These are phyloP conservation scores for Drosophila peninsularis DNA, from an alignment of 2,888 invertebrate genomes.

Conservation along the genomic window DNA sequence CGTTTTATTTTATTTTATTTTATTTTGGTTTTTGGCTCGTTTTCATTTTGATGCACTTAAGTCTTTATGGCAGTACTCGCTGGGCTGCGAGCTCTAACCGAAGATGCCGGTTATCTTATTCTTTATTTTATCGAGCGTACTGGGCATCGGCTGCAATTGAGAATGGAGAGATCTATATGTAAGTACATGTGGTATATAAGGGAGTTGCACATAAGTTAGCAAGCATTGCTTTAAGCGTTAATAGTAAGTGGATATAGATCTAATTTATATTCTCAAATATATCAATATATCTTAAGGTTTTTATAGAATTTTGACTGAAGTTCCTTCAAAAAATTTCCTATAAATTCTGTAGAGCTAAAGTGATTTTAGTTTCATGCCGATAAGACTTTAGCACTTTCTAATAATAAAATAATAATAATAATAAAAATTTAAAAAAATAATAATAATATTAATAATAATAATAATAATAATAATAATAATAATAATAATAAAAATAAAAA, in stretches of 20 bases:
- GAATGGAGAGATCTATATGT: not conserved
- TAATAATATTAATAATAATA: too few species aligned
- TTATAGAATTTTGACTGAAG: not conserved
- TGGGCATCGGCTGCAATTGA: slow-evolving; percentile 62
- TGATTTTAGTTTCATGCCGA: not conserved
- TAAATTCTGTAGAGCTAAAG: not conserved
- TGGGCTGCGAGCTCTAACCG: slow-evolving; percentile 41
- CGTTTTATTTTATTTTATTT: slow-evolving; percentile 3
- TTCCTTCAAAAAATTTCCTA: too few species aligned
- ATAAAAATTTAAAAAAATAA: too few species aligned
- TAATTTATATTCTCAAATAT: too few species aligned
- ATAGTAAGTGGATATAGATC: not conserved
- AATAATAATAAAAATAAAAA: too few species aligned
- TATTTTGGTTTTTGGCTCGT: slow-evolving; percentile 8
- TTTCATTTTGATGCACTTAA: slow-evolving; percentile 23
- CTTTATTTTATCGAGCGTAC: slow-evolving; percentile 69
- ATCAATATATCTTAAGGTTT: not conserved
- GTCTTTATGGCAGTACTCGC: slow-evolving; percentile 58
- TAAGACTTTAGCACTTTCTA: too few species aligned
- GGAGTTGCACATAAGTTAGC: not conserved
- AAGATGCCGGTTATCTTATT: slow-evolving; percentile 68
- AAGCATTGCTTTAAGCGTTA: not conserved
- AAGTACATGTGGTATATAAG: slow-evolving; percentile 6
- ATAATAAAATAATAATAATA: too few species aligned
- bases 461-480: too few species aligned